A percentile compares a stretch with the other conserved stretches of the same genome.
phyloP scores from a whole-genome alignment of 2,113 vertebrate species.

The Tamias sibiricus region DNA sequence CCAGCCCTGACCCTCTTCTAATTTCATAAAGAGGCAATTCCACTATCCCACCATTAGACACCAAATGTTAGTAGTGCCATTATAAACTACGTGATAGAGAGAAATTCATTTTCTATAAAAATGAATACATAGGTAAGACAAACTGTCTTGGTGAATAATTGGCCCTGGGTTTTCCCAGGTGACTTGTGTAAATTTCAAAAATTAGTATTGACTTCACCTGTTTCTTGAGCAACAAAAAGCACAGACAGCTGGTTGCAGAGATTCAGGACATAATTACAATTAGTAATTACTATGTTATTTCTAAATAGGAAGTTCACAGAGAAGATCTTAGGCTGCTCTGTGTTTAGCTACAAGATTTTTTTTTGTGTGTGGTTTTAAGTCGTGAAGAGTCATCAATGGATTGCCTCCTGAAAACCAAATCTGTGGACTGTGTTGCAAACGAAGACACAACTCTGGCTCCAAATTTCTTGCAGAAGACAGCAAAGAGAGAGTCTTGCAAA shows the following conservation, averaged over 20 bases:
- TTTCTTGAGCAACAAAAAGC: constrained; percentile 42
- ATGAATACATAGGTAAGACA: background rate
- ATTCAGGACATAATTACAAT: constrained; percentile 20
- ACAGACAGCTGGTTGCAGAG: constrained; percentile 26
- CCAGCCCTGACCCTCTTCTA: background rate
- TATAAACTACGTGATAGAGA: background rate
- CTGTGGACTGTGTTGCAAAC: constrained; percentile 1
- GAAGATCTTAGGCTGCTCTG: constrained; percentile 44
- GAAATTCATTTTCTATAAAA: constrained; percentile 33
- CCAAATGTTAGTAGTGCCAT: background rate
- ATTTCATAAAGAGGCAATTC: background rate
- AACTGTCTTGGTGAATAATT: background rate
- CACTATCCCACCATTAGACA: background rate
- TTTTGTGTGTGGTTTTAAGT: constrained; percentile 26
- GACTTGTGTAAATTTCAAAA: constrained; percentile 46
- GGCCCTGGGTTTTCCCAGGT: constrained; percentile 10
- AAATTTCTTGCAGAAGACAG: background rate
- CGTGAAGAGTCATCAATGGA: background rate
- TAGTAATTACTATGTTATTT: constrained; percentile 52
- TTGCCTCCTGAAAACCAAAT: constrained; percentile 42
- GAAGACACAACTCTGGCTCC: background rate
- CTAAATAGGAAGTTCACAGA: constrained; percentile 45
- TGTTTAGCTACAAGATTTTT: constrained; percentile 5
- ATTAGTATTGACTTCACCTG: constrained; percentile 60
- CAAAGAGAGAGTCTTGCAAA: background rate